Base-by-base conservation (phyloP, 2,888 invertebrate genomes). In the Drepanosiphum platanoidis region DNA sequence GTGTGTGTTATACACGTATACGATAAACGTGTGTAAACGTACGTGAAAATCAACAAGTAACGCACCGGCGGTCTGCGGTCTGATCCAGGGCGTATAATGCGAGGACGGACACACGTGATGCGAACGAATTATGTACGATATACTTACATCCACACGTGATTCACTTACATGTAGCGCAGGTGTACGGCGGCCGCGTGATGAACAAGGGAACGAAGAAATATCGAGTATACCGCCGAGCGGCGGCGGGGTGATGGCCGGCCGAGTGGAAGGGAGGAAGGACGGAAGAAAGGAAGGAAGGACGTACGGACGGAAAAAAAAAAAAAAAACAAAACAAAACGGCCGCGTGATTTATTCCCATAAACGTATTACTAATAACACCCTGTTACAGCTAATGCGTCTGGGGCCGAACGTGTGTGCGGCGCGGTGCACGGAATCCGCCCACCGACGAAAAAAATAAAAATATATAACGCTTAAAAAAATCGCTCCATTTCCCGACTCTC, bases 31-130 rank as follows among this genome's bases (percentile, higher is more conserved):
- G 75, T n/a, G n/a, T 36, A 34, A 46, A 32, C 18, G 68, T 70
- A 52, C 52, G 39, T 58, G 83, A 18, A 83, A 83, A 83, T 66
- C 83, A 83, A 83, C 83, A 83, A 83, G 83, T 74, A 74, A 72
- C 61, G 32, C 74, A 46, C n/a, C 34, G 34, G 30, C 18, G 82
- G 83, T 83, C 34, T 74, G 83, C 46, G 83, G 83, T 83, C 82
- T n/a, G 32, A 71, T 71, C 27, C 52, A 22, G 70, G 34, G 70
- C 27, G 42, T 32, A n/a, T 18, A n/a, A 61, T 8, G 30, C 4
- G 9, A 32, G 27, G 34, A n/a, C 22, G n/a, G 7, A 61, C 9
- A 61, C 58, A 27, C 7, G 8, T 34, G 2, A 46, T 46, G 42
- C 15, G 15, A n/a, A n/a, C n/a, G n/a, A n/a, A 9, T 8, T 34